These are phyloP conservation scores for Chrysopilus asiliformis DNA, from an alignment of 2,888 invertebrate species.

Conservation along the genomic window DNA sequence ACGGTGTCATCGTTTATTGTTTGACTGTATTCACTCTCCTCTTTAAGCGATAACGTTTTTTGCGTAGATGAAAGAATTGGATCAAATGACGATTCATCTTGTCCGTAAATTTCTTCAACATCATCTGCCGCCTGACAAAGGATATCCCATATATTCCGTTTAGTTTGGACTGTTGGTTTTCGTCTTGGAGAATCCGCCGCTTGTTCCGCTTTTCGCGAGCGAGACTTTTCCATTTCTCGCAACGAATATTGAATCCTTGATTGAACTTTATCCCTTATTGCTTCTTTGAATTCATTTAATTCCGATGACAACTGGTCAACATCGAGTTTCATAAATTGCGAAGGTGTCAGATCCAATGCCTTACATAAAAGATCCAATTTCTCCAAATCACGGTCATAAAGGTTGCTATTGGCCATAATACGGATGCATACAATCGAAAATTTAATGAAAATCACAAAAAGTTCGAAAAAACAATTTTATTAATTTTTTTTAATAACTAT, in stretches of 20 bases:
- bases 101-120: slow-evolving; percentile 19
- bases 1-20: neutral
- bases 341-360: neutral
- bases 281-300: no score
- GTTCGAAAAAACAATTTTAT: no score
- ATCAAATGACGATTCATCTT: neutral
- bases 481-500: no score
- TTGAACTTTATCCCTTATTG: no score
- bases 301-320: no score
- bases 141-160: slow-evolving; percentile 24
- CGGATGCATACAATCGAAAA: no score
- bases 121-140: slow-evolving; percentile 20
- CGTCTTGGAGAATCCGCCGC: neutral
- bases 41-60: neutral
- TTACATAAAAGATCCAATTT: neutral
- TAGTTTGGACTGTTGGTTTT: no score
- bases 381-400: neutral
- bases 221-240: neutral
- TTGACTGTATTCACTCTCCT: neutral
- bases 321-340: no score
- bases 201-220: neutral
- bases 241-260: neutral
- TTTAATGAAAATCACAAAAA: no score
- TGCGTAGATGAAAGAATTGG: neutral
- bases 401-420: no score